Conservation (phyloP, 2,888 invertebrate genomes). For the Xestoiulus laeticollis region DNA sequence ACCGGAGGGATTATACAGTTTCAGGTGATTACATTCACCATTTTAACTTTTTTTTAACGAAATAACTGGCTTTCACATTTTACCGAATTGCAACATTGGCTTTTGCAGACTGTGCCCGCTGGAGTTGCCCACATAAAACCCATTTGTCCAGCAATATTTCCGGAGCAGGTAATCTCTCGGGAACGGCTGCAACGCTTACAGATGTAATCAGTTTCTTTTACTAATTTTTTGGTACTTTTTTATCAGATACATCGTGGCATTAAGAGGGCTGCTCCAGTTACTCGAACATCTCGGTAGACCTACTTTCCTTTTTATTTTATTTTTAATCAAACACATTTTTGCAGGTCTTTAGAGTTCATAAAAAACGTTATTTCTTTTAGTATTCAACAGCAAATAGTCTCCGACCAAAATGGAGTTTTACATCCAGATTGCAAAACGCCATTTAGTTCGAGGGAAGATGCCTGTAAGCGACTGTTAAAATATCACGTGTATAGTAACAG, state of each 20-base stretch:
- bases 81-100: background rate
- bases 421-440: constrained; percentile 78
- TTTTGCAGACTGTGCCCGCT: constrained; percentile 14
- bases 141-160: constrained; percentile 15
- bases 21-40: constrained; percentile 51
- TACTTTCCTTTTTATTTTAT: background rate
- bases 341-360: too few relatives aligned
- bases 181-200: background rate
- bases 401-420: constrained; percentile 78
- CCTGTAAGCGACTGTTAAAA: constrained; percentile 77
- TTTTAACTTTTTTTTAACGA: background rate
- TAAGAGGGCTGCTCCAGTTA: constrained; percentile 64
- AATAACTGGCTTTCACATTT: background rate
- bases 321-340: too few relatives aligned
- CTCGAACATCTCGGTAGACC: constrained; percentile 55
- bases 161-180: constrained; percentile 46
- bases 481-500: constrained; percentile 80
- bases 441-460: constrained; percentile 72
- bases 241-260: constrained; percentile 61
- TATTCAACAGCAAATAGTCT: constrained; percentile 77
- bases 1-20: constrained; percentile 54
- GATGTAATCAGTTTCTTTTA: background rate
- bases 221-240: background rate
- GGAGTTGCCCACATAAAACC: constrained; percentile 32
- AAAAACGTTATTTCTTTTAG: too few relatives aligned